A percentile compares a stretch with the other conserved stretches of the same genome.
Evolutionary conservation across 1,140 invertebrate species (phyloP).

Genomic region (Drosophila tani): DNA sequence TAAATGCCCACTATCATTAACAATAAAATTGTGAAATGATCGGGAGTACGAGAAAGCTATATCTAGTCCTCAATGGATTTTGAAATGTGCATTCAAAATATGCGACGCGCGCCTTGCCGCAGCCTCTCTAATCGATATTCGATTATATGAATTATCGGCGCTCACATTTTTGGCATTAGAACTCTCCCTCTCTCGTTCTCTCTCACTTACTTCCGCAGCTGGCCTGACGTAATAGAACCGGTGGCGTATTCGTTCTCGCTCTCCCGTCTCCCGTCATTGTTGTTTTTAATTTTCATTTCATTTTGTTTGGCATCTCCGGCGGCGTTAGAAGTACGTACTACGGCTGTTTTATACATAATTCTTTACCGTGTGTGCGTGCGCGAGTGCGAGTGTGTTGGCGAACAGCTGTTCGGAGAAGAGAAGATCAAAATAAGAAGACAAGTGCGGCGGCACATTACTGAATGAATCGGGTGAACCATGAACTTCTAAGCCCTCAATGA

Average conservation of each 20-base stretch:
- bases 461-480: slow-evolving; percentile 13
- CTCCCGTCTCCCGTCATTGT: slow-evolving; percentile 6
- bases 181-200: slow-evolving; percentile 1
- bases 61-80: neutral
- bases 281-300: slow-evolving; percentile 28
- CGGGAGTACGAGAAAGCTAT: too few species aligned
- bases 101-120: neutral
- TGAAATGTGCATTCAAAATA: neutral
- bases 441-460: slow-evolving; percentile 1
- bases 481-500: slow-evolving; percentile 22
- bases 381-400: neutral
- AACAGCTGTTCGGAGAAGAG: slow-evolving; percentile 28
- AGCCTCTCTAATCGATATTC: slow-evolving; percentile 12
- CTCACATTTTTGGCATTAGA: slow-evolving; percentile 16
- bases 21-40: too few species aligned
- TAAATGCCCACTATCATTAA: too few species aligned
- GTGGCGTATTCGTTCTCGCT: slow-evolving; percentile 14
- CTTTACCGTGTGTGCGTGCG: slow-evolving; percentile 1
- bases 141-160: neutral
- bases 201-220: slow-evolving; percentile 7
- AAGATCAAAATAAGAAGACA: slow-evolving; percentile 1
- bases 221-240: slow-evolving; percentile 23
- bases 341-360: slow-evolving; percentile 3
- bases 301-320: slow-evolving; percentile 34
- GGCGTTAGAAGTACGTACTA: slow-evolving; percentile 28